Evolutionary conservation across 2,888 invertebrate genomes (phyloP).

Genomic region (Elmis aenea): DNA sequence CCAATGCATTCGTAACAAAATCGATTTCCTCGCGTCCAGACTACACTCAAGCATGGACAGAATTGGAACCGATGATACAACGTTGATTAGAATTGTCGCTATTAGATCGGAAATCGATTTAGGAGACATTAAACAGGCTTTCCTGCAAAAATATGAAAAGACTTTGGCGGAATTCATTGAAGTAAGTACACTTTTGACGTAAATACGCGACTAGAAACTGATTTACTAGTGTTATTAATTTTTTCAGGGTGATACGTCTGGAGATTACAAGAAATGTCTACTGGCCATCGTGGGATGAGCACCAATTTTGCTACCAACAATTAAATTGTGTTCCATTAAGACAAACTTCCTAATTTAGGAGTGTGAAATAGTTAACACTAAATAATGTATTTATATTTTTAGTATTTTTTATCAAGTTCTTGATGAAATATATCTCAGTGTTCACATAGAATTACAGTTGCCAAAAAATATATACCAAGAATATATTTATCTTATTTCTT

Average conservation of each 20-base stretch:
- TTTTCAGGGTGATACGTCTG: constrained; percentile 75
- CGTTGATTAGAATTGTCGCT: constrained; percentile 79
- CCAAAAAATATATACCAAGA: no score
- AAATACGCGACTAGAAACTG: not conserved
- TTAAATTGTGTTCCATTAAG: no score
- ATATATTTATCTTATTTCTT: no score
- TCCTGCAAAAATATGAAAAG: constrained; percentile 68
- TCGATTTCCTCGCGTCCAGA: constrained; percentile 77
- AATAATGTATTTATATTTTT: no score
- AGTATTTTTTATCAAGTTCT: no score
- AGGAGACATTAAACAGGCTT: constrained; percentile 76
- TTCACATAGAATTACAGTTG: no score
- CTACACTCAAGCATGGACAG: constrained; percentile 86
- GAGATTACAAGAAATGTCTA: constrained; percentile 79
- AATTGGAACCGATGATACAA: constrained; percentile 80
- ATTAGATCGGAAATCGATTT: constrained; percentile 81
- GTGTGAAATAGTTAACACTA: no score
- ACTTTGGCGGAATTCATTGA: constrained; percentile 73
- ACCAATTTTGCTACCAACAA: no score
- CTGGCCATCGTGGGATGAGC: constrained; percentile 58
- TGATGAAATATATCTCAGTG: no score
- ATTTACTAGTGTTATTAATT: constrained; percentile 1
- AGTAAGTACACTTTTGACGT: constrained; percentile 47
- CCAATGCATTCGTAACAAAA: constrained; percentile 63
- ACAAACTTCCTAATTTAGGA: no score